Evolutionary conservation across 2,113 vertebrate species (phyloP).

Genomic region (Gambusia holbrooki): DNA sequence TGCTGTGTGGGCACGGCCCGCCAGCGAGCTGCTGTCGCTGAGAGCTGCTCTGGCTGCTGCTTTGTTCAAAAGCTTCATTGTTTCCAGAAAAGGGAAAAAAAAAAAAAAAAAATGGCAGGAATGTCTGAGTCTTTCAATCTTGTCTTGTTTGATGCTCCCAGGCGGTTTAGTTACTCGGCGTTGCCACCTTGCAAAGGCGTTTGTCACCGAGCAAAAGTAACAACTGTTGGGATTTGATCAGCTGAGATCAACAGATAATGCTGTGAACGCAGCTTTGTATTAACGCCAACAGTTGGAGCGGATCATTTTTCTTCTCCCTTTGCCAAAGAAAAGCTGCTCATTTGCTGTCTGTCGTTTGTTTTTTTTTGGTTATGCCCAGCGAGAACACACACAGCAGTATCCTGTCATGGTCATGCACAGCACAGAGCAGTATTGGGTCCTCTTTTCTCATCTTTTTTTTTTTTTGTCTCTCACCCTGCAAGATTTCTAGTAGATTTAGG

Average conservation of each 20-base stretch:
- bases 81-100: conserved; percentile 7
- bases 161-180: not conserved
- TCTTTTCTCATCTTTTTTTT: too few relatives aligned
- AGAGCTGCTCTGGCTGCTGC: conserved; percentile 9
- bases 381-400: not conserved
- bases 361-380: not conserved
- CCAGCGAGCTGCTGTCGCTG: conserved; percentile 30
- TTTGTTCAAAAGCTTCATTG: conserved; percentile 57
- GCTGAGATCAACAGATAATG: not conserved
- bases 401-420: not conserved
- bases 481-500: not conserved
- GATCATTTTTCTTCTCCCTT: not conserved
- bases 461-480: not conserved
- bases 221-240: not conserved
- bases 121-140: conserved; percentile 26
- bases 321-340: not conserved
- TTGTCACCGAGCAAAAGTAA: not conserved
- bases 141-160: conserved; percentile 10
- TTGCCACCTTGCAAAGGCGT: not conserved
- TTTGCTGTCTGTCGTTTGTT: not conserved
- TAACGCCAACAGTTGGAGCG: not conserved
- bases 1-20: conserved; percentile 11
- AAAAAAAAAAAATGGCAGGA: conserved; percentile 4
- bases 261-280: not conserved
- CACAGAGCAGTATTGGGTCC: not conserved